Percentiles rank a stretch among this genome's conserved stretches.
Conservation (phyloP, 2,113 vertebrate species). For the Procavia capensis region DNA sequence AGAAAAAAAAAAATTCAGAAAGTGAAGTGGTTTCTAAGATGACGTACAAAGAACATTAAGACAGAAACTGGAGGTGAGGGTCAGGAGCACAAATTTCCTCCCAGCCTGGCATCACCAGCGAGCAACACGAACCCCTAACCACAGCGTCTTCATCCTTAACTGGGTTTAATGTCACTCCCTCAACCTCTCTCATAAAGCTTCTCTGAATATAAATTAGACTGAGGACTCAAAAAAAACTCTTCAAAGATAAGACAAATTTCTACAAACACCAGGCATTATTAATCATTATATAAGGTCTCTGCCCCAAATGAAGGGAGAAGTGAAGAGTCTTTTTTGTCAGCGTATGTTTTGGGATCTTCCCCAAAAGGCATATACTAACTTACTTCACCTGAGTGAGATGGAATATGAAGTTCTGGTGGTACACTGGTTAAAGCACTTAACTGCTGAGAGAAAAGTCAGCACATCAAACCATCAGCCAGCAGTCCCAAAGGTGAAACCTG, state of each 20-base stretch:
- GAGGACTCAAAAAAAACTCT: background rate
- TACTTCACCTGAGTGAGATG: background rate
- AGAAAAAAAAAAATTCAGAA: background rate
- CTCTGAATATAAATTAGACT: background rate
- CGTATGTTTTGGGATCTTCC: background rate
- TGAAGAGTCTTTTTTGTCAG: background rate
- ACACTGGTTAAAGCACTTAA: background rate
- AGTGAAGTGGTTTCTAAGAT: background rate
- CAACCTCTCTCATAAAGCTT: background rate
- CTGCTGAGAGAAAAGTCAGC: background rate
- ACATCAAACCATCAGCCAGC: background rate
- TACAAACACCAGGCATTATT: background rate
- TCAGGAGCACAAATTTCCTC: background rate
- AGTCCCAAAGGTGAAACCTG: background rate
- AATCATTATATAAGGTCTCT: background rate
- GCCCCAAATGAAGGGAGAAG: background rate
- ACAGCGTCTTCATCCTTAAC: background rate
- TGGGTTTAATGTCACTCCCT: background rate
- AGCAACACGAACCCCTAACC: rapidly evolving
- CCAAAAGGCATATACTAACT: background rate
- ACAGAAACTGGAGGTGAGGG: background rate
- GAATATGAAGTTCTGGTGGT: background rate
- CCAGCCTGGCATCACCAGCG: rapidly evolving
- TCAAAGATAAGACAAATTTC: background rate
- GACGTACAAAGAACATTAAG: background rate